phyloP scores from a whole-genome alignment of 2,888 invertebrate genomes.

The Leucania comma region DNA sequence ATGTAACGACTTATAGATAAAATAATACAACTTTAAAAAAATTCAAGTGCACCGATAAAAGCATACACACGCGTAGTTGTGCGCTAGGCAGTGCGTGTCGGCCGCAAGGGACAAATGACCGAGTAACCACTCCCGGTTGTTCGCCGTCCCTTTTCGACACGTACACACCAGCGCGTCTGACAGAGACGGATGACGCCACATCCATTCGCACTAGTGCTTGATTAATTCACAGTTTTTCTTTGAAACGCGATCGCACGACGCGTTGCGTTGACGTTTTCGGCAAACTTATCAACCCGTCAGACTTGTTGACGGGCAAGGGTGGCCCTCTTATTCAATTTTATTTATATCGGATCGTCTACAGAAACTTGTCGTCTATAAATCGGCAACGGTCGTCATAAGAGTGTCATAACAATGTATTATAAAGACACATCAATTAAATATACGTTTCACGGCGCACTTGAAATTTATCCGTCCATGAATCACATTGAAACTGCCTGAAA shows the following conservation, averaged over 20 bases:
- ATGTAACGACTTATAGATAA: constrained; percentile 27
- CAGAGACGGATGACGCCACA: constrained; percentile 82
- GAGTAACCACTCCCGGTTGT: constrained; percentile 85
- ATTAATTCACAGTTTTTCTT: constrained; percentile 89
- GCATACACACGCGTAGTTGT: constrained; percentile 72
- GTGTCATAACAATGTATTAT: constrained; percentile 85
- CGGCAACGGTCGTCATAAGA: constrained; percentile 71
- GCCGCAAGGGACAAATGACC: constrained; percentile 85
- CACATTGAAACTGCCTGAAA: constrained; percentile 86
- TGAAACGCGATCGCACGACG: constrained; percentile 81
- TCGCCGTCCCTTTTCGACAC: constrained; percentile 78
- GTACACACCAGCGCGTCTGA: constrained; percentile 74
- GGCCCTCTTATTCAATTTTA: constrained; percentile 64
- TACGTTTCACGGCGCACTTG: constrained; percentile 84
- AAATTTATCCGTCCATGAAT: constrained; percentile 89
- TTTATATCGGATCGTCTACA: constrained; percentile 56
- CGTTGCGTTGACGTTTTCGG: constrained; percentile 82
- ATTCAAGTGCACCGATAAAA: constrained; percentile 68
- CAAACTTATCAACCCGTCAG: constrained; percentile 81
- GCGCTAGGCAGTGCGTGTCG: constrained; percentile 79
- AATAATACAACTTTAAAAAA: constrained; percentile 53
- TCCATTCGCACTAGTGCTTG: constrained; percentile 83
- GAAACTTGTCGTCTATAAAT: constrained; percentile 65
- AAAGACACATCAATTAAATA: constrained; percentile 84
- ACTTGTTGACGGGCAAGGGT: constrained; percentile 69